Percentiles rank a stretch among this genome's conserved stretches.
These are phyloP conservation scores for Julus scanicus DNA, from an alignment of 2,888 invertebrate species.

Conservation along the genomic window DNA sequence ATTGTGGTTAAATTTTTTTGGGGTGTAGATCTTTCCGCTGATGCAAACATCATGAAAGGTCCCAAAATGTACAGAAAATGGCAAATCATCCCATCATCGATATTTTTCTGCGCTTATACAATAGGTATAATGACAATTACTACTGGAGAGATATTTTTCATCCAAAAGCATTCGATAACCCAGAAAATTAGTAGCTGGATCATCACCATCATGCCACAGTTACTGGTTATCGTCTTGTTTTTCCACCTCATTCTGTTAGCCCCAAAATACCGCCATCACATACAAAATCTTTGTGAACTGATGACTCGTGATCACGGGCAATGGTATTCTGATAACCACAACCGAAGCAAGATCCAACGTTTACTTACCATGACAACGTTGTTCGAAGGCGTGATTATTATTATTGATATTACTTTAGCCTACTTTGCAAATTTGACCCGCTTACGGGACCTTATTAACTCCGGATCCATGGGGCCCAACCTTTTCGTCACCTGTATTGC, in stretches of 20 bases:
- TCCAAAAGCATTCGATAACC: not conserved
- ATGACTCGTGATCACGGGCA: not conserved
- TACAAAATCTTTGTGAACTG: not conserved
- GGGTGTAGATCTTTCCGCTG: not conserved
- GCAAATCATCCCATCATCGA: not conserved
- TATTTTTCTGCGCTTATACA: not conserved
- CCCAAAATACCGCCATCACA: not conserved
- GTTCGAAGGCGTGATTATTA: not conserved
- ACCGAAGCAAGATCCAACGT: not conserved
- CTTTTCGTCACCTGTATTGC: not conserved
- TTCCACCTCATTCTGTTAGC: not conserved
- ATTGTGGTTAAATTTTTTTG: not conserved
- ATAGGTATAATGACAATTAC: not conserved
- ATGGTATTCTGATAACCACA: not conserved
- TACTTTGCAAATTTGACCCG: not conserved
- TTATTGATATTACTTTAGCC: not conserved
- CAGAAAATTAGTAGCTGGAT: not conserved
- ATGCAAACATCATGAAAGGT: not conserved
- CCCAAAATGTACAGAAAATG: not conserved
- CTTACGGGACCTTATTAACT: not conserved
- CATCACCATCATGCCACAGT: not conserved
- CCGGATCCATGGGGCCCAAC: not conserved
- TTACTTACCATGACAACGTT: not conserved
- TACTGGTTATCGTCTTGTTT: not conserved
- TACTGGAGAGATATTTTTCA: not conserved